phyloP scores from a whole-genome alignment of 2,888 invertebrate species.

The Pycnomerus fuliginosus region DNA sequence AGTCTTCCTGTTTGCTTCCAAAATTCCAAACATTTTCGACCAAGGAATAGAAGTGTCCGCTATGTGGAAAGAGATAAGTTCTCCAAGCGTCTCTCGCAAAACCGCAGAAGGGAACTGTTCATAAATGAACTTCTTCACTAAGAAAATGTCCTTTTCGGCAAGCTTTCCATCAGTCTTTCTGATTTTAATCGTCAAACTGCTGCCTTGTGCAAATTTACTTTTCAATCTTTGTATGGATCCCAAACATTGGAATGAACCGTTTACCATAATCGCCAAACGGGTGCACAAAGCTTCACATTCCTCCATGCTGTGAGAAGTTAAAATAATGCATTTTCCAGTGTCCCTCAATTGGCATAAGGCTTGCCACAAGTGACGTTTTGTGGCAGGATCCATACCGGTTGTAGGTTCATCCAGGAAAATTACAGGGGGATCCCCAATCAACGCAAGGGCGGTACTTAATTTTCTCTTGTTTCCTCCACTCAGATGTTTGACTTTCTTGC shows the following conservation, averaged over 20 bases:
- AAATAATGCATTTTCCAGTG: constrained; percentile 71
- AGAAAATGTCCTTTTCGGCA: constrained; percentile 22
- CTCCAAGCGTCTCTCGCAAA: constrained; percentile 70
- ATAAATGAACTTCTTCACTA: constrained; percentile 39
- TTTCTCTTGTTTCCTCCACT: constrained; percentile 57
- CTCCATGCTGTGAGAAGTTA: constrained; percentile 87
- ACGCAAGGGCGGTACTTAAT: constrained; percentile 54
- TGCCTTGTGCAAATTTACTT: constrained; percentile 71
- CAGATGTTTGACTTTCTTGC: constrained; percentile 41
- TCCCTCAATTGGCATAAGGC: constrained; percentile 68
- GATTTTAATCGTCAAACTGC: constrained; percentile 51
- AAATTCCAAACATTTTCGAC: constrained; percentile 75
- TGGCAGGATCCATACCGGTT: constrained; percentile 71
- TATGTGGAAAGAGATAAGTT: constrained; percentile 73
- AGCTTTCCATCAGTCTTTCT: constrained; percentile 31
- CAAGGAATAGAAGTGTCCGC: constrained; percentile 61
- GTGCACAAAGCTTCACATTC: constrained; percentile 85
- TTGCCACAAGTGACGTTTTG: constrained; percentile 79
- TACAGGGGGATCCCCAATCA: constrained; percentile 55
- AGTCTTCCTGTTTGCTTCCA: constrained; percentile 58
- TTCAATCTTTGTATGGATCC: constrained; percentile 81
- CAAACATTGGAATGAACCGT: constrained; percentile 75
- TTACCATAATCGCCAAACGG: constrained; percentile 82
- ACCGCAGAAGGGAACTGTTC: constrained; percentile 41
- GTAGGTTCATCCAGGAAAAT: constrained; percentile 50